phyloP scores from a whole-genome alignment of 2,888 invertebrate species.

The Diabrotica balteata region DNA sequence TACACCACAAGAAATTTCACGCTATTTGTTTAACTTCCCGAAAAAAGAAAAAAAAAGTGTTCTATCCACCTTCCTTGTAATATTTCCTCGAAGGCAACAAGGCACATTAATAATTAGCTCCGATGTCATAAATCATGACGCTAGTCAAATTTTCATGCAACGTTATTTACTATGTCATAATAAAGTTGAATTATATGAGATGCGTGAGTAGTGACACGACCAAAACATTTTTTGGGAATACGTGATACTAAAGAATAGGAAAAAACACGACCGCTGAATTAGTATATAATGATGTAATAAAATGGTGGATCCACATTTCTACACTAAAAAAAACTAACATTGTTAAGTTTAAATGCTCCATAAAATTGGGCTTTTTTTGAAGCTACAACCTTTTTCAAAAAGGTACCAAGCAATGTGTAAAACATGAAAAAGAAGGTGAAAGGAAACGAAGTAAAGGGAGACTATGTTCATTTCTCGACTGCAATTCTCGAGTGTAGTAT shows the following conservation, averaged over 20 bases:
- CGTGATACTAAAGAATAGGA: slow-evolving; percentile 2
- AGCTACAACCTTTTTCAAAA: not conserved
- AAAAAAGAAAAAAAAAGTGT: too few species aligned
- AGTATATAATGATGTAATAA: not conserved
- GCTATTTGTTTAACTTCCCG: too few species aligned
- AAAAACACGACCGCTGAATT: too few species aligned
- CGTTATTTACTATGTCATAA: slow-evolving; percentile 20
- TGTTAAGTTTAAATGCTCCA: too few species aligned
- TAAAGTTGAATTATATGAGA: slow-evolving; percentile 20
- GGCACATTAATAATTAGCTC: slow-evolving; percentile 13
- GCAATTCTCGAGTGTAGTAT: too few species aligned
- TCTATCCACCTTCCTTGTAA: too few species aligned
- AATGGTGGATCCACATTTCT: not conserved
- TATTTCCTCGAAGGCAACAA: too few species aligned
- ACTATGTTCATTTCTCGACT: too few species aligned
- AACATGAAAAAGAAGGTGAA: too few species aligned
- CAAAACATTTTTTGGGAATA: slow-evolving; percentile 14
- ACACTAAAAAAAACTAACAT: not conserved
- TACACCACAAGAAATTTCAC: too few species aligned
- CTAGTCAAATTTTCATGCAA: slow-evolving; percentile 15
- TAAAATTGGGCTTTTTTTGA: not conserved
- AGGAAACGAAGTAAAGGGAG: too few species aligned
- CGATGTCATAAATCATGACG: slow-evolving; percentile 11
- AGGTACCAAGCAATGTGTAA: too few species aligned
- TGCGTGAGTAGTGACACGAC: slow-evolving; percentile 17